Base-by-base conservation (phyloP, 2,797 vertebrate species). In the Eospalax fontanierii region DNA sequence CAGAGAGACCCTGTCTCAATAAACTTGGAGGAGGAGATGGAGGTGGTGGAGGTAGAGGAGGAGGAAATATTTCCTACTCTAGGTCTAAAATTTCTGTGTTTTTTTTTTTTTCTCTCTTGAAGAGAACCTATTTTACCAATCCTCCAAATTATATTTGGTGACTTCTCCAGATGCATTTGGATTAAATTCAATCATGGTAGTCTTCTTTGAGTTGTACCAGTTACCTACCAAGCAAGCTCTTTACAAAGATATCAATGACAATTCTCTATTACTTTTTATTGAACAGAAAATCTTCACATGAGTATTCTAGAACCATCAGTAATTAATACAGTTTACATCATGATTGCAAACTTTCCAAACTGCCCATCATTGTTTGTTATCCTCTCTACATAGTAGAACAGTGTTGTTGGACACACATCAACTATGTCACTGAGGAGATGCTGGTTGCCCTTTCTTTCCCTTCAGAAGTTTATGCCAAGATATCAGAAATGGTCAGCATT, bases 201-300 rank as follows among this genome's bases (percentile, higher is more conserved):
- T 59, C 66, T 22, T 24, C 61, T 86, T 71, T 6, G 50, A 24
- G 2, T 57, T 28, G 38, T 71, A 86, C 50, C 50, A 57, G 24
- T 59, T 86, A 54, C 26, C 33, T 10, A 35, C 35, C 75, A 63
- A n/a, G 71, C 18, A 87, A 30, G 28, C 7, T 92, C 88, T 93
- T 80, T 93, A 63, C 80, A 92, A 93, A 91, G 26, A 9, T 21
- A 84, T 71, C 38, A 74, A 2, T 96, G 61, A 10, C 66, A 87
- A 46, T 91, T 94, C 22, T 94, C 66, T 26, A 63, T 68, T 91
- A 80, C 86, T 83, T 93, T 93, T 63, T 92, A 93, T 61, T 65
- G 50, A 82, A 46, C 89, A 93, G 35, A 91, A 93, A 83, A 59
- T 61, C 28, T 81, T 30, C 43, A 86, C 21, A 18, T 71, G 82